Conservation (phyloP, 2,797 vertebrate genomes). For the Ctenopoma kingsleyae region DNA sequence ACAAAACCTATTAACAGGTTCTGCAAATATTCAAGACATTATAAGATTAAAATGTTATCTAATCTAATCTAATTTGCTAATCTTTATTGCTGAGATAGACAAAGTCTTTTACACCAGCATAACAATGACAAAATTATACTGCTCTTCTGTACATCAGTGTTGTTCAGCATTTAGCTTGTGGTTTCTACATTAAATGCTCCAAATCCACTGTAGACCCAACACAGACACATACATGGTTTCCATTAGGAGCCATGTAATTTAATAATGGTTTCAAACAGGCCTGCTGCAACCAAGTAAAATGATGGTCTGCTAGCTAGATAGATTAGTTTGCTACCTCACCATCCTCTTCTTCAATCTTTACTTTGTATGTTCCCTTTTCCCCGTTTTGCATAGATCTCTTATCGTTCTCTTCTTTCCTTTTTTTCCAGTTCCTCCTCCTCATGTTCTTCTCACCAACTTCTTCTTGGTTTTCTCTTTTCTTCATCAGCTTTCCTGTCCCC, state of each 20-base stretch:
- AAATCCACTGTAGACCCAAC: constrained; percentile 58
- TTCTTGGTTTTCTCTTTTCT: neutral
- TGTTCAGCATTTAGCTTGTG: constrained; percentile 34
- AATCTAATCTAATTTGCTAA: neutral
- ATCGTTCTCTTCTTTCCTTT: neutral
- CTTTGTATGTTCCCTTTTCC: neutral
- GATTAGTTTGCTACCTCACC: constrained; percentile 26
- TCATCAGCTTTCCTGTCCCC: constrained; percentile 1
- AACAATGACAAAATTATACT: neutral
- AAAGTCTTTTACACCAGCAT: constrained; percentile 14
- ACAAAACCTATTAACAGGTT: neutral
- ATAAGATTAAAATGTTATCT: neutral
- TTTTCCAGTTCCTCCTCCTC: neutral
- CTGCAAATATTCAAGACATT: neutral
- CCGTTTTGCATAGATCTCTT: neutral
- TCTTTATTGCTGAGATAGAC: neutral
- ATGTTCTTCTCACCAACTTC: neutral
- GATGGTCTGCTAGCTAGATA: constrained; percentile 51
- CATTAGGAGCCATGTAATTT: constrained; percentile 78
- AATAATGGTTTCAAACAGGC: constrained; percentile 72
- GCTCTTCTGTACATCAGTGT: constrained; percentile 26
- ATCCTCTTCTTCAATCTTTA: constrained; percentile 1
- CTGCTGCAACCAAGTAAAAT: constrained; percentile 57
- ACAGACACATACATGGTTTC: constrained; percentile 75
- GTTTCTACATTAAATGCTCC: constrained; percentile 62